Evolutionary conservation across 1,140 invertebrate genomes (phyloP), one percentile per base, ranked within the genome.

Genomic region (Drosophila ogumai): DNA sequence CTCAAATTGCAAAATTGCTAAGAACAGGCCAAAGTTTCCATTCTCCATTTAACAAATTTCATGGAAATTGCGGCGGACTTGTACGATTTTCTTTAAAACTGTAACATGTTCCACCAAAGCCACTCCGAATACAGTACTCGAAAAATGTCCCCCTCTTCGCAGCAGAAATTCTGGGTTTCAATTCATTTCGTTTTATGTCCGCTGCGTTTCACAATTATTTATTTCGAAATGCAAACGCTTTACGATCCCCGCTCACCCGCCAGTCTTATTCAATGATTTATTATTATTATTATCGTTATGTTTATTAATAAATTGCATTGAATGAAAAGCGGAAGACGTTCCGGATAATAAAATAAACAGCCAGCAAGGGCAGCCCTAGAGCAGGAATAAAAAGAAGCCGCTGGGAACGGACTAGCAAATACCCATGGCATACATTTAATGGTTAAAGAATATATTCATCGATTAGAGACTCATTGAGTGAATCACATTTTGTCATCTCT

Each of bases 271-370:
- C 40, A 44, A 69, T 67, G 41, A 71, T 68, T 71, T 71, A 71
- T 71, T 46, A 68, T 71, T 68, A 69, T 68, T 68, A 67, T 69
- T 36, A 54, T 69, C 61, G 63, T 67, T 68, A 54, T 46, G 40
- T 25, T 55, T 69, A 67, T 67, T 68, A 32, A 68, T 54, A 68
- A 55, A 56, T 67, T 55, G 49, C 63, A 71, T 46, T 54, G 32
- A 44, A 66, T 46, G 12, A 55, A 47, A 67, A 34, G 25, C 43
- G 41, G 19, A 56, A 71, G 56, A 67, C 32, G 58, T 63, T 38
- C 32, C 43, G 38, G 61, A 67, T 69, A 44, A 67, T 68, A 68
- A 44, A 68, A 41, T 13, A 50, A 19, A 15, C 47, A 19, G 28
- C 28, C 38, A 32, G n/a, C n/a, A n/a, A n/a, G n/a, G n/a, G n/a